These are phyloP conservation scores for Liasis olivaceus DNA, from an alignment of 2,797 vertebrate genomes.

Conservation along the genomic window DNA sequence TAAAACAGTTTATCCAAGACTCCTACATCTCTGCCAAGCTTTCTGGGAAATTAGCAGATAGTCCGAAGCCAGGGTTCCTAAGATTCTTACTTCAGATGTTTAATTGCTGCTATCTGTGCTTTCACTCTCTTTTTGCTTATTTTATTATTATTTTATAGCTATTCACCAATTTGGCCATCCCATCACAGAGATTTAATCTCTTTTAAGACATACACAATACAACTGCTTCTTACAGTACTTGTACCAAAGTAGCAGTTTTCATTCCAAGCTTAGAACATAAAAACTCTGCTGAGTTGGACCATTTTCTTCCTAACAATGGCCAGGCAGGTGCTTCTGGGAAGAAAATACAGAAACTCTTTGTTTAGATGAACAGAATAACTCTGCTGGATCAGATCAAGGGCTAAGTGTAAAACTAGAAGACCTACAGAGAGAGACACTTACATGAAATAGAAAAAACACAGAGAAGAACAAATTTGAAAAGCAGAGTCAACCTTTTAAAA, in stretches of 20 bases:
- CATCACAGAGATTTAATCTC: not conserved
- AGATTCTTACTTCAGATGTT: too few species aligned
- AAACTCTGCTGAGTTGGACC: not conserved
- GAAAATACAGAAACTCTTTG: not conserved
- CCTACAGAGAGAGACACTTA: not conserved
- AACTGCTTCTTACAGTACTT: not conserved
- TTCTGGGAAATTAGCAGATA: not conserved
- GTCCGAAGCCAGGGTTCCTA: not conserved
- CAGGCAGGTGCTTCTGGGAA: not conserved
- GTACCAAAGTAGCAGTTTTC: not conserved
- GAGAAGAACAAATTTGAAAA: not conserved
- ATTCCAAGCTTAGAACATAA: too few species aligned
- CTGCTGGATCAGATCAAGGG: not conserved
- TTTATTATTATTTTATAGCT: not conserved
- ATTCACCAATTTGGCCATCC: not conserved
- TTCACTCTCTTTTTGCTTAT: not conserved
- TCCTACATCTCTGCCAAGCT: not conserved
- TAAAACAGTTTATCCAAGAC: not conserved
- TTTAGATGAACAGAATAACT: not conserved
- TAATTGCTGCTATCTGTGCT: too few species aligned
- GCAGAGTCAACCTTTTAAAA: not conserved
- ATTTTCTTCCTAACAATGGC: not conserved
- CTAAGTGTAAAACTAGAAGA: not conserved
- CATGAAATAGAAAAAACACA: not conserved
- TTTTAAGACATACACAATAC: not conserved